A percentile compares a stretch with the other conserved stretches of the same genome.
Evolutionary conservation across 2,797 vertebrate species (phyloP).

Genomic region (Orestias chungarensis): DNA sequence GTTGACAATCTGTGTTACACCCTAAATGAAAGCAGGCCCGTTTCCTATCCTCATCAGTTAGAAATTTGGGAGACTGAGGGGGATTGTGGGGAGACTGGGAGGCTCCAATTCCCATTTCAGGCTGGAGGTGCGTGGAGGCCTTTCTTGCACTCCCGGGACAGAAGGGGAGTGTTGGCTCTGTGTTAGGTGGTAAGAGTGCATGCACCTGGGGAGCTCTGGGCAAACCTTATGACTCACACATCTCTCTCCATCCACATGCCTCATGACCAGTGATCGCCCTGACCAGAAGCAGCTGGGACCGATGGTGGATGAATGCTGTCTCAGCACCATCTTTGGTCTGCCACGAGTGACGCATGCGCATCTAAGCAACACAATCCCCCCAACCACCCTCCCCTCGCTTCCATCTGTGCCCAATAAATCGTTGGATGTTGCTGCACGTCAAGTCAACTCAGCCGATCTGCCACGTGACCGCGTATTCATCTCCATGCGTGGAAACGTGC

Average conservation of each 20-base stretch:
- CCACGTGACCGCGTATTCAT: slow-evolving; percentile 40
- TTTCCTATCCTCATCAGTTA: slow-evolving; percentile 57
- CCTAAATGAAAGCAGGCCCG: slow-evolving; percentile 65
- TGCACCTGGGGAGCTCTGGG: slow-evolving; percentile 69
- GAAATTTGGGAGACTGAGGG: slow-evolving; percentile 68
- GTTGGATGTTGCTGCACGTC: slow-evolving; percentile 58
- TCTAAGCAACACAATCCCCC: slow-evolving; percentile 80
- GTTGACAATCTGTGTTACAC: slow-evolving; percentile 61
- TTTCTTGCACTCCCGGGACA: slow-evolving; percentile 71
- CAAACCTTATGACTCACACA: slow-evolving; percentile 56
- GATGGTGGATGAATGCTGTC: slow-evolving; percentile 72
- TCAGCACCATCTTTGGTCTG: slow-evolving; percentile 67
- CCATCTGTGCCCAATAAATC: slow-evolving; percentile 79
- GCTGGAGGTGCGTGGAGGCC: slow-evolving; percentile 82
- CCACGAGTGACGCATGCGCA: slow-evolving; percentile 71
- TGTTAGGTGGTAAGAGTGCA: slow-evolving; percentile 41
- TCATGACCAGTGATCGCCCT: slow-evolving; percentile 45
- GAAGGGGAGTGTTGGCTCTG: slow-evolving; percentile 20
- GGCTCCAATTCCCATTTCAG: slow-evolving; percentile 75
- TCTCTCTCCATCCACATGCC: slow-evolving; percentile 38
- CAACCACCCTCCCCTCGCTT: slow-evolving; percentile 52
- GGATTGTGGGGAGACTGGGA: slow-evolving; percentile 62
- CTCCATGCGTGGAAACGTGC: slow-evolving; percentile 21
- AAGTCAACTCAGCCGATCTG: slow-evolving; percentile 41
- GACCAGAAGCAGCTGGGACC: slow-evolving; percentile 57